These are phyloP conservation scores for Phasia obesa DNA, from an alignment of 2,888 invertebrate genomes.

Conservation along the genomic window DNA sequence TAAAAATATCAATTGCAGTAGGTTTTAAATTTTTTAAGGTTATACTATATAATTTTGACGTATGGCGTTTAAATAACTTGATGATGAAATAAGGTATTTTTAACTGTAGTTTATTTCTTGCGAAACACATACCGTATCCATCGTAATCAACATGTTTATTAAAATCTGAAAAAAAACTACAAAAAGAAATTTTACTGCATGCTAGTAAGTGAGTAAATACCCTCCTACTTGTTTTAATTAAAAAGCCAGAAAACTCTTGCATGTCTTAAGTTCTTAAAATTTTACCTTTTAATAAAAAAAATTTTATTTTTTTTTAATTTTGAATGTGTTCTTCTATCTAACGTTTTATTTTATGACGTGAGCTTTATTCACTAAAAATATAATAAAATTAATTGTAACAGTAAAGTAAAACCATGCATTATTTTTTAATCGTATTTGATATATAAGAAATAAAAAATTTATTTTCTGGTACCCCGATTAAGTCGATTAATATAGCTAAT, in stretches of 20 bases:
- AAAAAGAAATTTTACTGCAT: background rate
- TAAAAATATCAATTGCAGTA: conserved; percentile 5
- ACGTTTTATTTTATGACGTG: conserved; percentile 39
- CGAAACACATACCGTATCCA: background rate
- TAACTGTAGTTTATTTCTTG: conserved; percentile 21
- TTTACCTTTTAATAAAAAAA: conserved; percentile 11
- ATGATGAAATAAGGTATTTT: background rate
- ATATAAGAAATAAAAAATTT: no score
- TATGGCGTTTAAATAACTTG: conserved; percentile 14
- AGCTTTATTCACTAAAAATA: conserved; percentile 12
- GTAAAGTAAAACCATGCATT: conserved; percentile 7
- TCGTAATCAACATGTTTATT: background rate
- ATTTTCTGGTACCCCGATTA: no score
- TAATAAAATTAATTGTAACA: conserved; percentile 14
- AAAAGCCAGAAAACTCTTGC: conserved; percentile 48
- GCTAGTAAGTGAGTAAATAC: conserved; percentile 11
- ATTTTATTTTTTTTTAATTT: background rate
- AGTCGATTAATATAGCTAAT: no score
- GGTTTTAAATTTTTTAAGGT: background rate
- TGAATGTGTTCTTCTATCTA: conserved; percentile 35
- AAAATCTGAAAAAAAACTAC: background rate
- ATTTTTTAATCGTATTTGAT: no score
- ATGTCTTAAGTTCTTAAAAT: conserved; percentile 50
- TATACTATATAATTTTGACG: background rate
- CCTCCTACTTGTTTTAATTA: conserved; percentile 50